These are phyloP conservation scores for Lampris incognitus DNA, from an alignment of 2,113 vertebrate species.

Conservation along the genomic window DNA sequence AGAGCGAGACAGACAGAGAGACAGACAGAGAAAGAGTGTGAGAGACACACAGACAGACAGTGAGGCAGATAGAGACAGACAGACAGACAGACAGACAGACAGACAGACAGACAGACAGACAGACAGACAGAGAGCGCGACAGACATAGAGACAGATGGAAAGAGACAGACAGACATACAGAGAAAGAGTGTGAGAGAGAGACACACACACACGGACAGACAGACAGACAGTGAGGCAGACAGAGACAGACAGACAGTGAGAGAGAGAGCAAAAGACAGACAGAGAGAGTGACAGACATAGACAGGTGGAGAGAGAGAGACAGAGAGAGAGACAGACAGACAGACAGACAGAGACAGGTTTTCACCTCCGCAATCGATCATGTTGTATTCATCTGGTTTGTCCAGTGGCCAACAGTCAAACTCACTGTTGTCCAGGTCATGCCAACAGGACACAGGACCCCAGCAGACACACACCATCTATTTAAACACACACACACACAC, in stretches of 20 bases:
- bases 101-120: too few species aligned
- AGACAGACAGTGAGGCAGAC: background rate
- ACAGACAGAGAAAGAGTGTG: too few species aligned
- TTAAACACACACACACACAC: slow-evolving; percentile 37
- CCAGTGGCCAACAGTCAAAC: slow-evolving; percentile 89
- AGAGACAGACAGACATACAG: too few species aligned
- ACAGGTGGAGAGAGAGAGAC: background rate
- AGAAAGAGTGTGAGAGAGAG: too few species aligned
- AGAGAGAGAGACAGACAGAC: background rate
- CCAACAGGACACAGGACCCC: slow-evolving; percentile 71
- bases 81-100: background rate
- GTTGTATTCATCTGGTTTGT: slow-evolving; percentile 84
- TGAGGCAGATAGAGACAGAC: too few species aligned
- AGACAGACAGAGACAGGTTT: slow-evolving; percentile 4
- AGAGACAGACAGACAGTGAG: slow-evolving; percentile 2
- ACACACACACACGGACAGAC: too few species aligned
- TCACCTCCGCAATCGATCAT: slow-evolving; percentile 89
- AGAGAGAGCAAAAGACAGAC: background rate
- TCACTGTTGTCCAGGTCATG: slow-evolving; percentile 89
- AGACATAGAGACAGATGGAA: too few species aligned
- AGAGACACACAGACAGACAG: background rate
- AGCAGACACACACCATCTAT: background rate
- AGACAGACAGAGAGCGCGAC: too few species aligned
- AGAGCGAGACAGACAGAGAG: too few species aligned
- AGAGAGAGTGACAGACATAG: background rate